Percentiles rank a stretch among this genome's conserved stretches.
Conservation (phyloP, 2,797 vertebrate species). For the Poeciliopsis turneri region DNA sequence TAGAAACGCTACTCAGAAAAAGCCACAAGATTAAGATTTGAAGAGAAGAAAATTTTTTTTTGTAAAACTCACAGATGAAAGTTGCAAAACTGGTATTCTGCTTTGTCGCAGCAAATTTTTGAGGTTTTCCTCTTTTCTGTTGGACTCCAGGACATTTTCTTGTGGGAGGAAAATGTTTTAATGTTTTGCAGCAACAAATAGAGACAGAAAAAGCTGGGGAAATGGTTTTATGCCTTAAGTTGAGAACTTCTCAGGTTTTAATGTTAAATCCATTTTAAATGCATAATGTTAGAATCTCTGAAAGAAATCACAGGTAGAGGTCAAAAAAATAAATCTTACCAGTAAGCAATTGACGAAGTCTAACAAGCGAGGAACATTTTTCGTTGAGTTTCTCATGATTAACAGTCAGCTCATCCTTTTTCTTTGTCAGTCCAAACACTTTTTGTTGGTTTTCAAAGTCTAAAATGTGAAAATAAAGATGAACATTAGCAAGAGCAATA, state of each 20-base stretch:
- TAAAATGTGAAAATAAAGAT: conserved; percentile 49
- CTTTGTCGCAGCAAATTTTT: conserved; percentile 70
- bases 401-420: conserved; percentile 79
- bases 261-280: neutral
- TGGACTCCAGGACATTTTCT: conserved; percentile 77
- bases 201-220: neutral
- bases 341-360: conserved; percentile 76
- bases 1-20: neutral
- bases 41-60: neutral
- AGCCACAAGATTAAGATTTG: neutral
- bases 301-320: neutral
- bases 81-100: conserved; percentile 68
- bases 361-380: conserved; percentile 58
- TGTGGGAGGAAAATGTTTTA: conserved; percentile 13
- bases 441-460: conserved; percentile 85
- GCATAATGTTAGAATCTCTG: neutral
- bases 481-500: neutral
- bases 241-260: neutral
- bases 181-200: neutral
- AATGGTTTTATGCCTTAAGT: neutral
- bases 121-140: conserved; percentile 70
- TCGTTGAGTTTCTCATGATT: conserved; percentile 55
- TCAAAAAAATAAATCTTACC: conserved; percentile 74
- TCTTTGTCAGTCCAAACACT: conserved; percentile 83
- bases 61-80: conserved; percentile 71